Percentiles rank a stretch among this genome's conserved stretches.
phyloP scores from a whole-genome alignment of 2,797 vertebrate genomes.

The Neosilurus hyrtlii region DNA sequence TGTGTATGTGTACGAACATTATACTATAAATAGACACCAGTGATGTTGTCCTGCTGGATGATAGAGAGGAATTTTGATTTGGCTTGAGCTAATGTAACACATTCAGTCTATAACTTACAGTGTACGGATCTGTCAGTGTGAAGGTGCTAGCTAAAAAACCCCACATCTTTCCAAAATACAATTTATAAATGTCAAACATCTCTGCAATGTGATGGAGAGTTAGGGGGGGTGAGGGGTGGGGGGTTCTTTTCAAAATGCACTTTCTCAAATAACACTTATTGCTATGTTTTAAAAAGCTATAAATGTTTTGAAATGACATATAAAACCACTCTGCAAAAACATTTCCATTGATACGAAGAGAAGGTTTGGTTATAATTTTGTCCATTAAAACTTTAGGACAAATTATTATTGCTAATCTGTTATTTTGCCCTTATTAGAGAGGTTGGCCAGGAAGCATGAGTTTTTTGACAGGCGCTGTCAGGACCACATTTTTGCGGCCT shows the following conservation, averaged over 20 bases:
- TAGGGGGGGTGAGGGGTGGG: constrained; percentile 54
- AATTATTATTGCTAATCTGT: constrained; percentile 76
- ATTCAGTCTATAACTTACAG: constrained; percentile 35
- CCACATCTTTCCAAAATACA: constrained; percentile 65
- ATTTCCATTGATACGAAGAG: constrained; percentile 65
- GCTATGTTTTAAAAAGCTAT: constrained; percentile 64
- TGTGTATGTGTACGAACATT: neutral
- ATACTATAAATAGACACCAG: constrained; percentile 28
- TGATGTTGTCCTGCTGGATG: constrained; percentile 25
- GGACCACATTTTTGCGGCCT: constrained; percentile 24
- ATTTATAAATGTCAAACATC: constrained; percentile 72
- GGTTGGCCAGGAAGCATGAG: constrained; percentile 28
- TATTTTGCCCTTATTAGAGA: constrained; percentile 66
- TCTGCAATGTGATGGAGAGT: constrained; percentile 58
- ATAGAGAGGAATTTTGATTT: constrained; percentile 42
- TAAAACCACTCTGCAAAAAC: constrained; percentile 66
- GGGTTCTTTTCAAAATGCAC: constrained; percentile 58
- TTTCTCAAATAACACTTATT: constrained; percentile 68
- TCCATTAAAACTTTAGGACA: constrained; percentile 73
- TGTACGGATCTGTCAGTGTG: constrained; percentile 64
- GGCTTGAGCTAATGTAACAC: constrained; percentile 38
- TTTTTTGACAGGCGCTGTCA: constrained; percentile 47
- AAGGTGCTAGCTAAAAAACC: constrained; percentile 59
- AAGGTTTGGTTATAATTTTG: constrained; percentile 63
- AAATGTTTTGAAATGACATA: too few relatives aligned